Percentiles rank a stretch among this genome's conserved stretches.
phyloP scores from a whole-genome alignment of 2,113 vertebrate species.

The Phalacrocorax pelagicus region DNA sequence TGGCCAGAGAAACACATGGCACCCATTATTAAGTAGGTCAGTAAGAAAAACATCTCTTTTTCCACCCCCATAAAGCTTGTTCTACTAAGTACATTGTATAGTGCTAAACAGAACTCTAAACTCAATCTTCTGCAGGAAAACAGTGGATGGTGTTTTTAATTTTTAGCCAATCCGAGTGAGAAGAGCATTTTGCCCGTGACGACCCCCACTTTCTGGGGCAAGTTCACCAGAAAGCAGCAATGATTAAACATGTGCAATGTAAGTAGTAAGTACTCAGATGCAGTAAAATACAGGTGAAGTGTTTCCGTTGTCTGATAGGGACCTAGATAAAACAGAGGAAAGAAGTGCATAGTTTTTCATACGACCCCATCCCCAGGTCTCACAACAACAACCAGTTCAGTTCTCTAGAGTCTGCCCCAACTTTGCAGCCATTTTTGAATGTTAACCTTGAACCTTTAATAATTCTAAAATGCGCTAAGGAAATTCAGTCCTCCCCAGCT shows the following conservation, averaged over 20 bases:
- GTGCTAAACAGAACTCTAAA: background rate
- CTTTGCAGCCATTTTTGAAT: background rate
- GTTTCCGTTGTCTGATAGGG: background rate
- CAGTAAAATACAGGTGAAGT: background rate
- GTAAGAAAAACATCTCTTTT: background rate
- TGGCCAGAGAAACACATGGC: background rate
- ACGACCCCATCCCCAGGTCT: background rate
- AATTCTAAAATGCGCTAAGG: background rate
- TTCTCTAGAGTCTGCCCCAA: background rate
- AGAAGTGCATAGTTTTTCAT: background rate
- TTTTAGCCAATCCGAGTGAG: background rate
- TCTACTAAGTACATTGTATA: background rate
- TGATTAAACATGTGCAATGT: background rate
- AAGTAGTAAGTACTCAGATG: background rate
- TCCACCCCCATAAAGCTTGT: background rate
- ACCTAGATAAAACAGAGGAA: background rate
- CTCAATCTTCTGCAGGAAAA: background rate
- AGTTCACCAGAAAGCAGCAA: background rate
- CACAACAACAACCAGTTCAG: background rate
- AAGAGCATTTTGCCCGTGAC: background rate
- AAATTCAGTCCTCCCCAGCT: background rate
- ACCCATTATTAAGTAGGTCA: background rate
- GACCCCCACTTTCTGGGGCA: background rate
- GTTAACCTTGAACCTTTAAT: background rate
- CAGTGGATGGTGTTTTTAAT: background rate